Base-by-base conservation (phyloP, 2,888 invertebrate genomes). In the Cosmorhoe ocellata region DNA sequence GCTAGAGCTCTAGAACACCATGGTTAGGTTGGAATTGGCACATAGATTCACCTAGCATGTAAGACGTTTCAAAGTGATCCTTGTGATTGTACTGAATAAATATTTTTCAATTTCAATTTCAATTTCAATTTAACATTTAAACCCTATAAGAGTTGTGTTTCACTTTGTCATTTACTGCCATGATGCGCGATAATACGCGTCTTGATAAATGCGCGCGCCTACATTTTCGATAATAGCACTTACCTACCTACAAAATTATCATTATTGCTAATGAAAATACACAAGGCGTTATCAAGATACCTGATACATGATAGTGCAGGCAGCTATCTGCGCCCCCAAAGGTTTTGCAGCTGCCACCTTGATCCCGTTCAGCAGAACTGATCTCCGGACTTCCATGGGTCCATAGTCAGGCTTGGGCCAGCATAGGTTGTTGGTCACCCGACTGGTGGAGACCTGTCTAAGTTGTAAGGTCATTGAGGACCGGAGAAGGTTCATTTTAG, bases 231-330 rank as follows among this genome's bases (percentile, higher is more conserved):
- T n/a, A n/a, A n/a, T 18, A 18, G 18, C 18, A 18, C 4, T 18
- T 18, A n/a, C n/a, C n/a, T n/a, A n/a, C n/a, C n/a, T n/a, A 18
- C 22, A 10, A 34, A n/a, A n/a, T 31, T 12, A 11, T 10, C 10
- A 10, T 18, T 33, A 28, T 28, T 28, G n/a, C 33, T 33, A n/a
- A 7, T 13, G 32, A 12, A 9, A 33, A 32, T 13, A 33, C 14
- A n/a, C 24, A 24, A 1, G 7, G 24, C 5, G 24, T 7, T 24
- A 24, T 5, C 7, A 24, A 24, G 24, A 3, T 54, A 87, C 88
- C 80, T 85, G 84, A 50, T 67, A 87, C 84, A 89, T 81, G 6
- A 89, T 65, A 31, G 87, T 86, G 57, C 84, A 83, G 0, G 84
- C 71, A 0, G 73, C 71, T 1, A 85, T 75, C n/a, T 68, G 72